Evolutionary conservation across 1,140 invertebrate genomes (phyloP), one percentile per base, ranked within the genome.

Genomic region (Magallana ariakensis): DNA sequence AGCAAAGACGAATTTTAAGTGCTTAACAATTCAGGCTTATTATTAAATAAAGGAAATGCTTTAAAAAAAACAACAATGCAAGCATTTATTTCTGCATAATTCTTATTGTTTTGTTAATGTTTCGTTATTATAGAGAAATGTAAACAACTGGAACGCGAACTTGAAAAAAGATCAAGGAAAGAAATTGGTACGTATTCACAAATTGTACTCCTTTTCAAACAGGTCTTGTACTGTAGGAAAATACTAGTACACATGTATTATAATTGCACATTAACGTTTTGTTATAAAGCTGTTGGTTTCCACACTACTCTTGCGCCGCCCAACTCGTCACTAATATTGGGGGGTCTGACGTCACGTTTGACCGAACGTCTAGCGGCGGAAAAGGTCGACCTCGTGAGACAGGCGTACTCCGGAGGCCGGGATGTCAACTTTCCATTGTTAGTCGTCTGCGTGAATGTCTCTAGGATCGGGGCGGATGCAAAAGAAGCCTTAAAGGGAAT

Each of bases 381-480:
- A 16, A 26, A 33, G 16, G 82, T 84, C 1, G 56, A 84, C 26
- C 56, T 84, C 16, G 82, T 56, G 16, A 33, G 55, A 26, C 55
- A 26, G 9, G 16, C 46, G 19, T 82, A 54, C n/a, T 58, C 0
- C 15, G 55, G 55, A 58, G n/a, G 9, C 13, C 26, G n/a, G 8
- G 54, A 84, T 58, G 19, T 70, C 11, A 85, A 54, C 8, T 26
- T 33, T 19, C 84, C 84, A 13, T n/a, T 75, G 15, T 66, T 87
- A 13, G 60, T 70, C 11, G n/a, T 87, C 11, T 89, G 88, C 70
- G 58, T 84, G 5, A 81, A 84, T 19, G 66, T 87, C 0, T 87
- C 85, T 8, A 87, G 88, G 53, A 22, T 87, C 2, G 88, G 88
- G 15, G 80, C 86, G 13, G 85, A 89, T 58, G 88, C 85, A 16